phyloP scores from a whole-genome alignment of 2,888 invertebrate species.

The Lepidochitona cinerea region DNA sequence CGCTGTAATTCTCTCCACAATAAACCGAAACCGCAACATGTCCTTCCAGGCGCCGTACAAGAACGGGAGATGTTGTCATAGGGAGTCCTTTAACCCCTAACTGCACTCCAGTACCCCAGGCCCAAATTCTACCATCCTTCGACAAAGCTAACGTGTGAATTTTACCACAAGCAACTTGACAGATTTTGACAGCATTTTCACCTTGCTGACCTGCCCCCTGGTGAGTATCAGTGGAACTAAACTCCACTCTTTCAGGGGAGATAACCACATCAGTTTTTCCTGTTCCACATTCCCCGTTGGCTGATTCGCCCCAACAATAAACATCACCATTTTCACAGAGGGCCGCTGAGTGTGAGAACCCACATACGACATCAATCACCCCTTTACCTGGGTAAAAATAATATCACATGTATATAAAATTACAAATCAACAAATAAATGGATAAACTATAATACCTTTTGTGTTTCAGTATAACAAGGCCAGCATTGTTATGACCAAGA shows the following conservation, averaged over 20 bases:
- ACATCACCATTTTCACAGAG: constrained; percentile 57
- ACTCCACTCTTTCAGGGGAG: constrained; percentile 40
- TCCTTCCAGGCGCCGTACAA: constrained; percentile 48
- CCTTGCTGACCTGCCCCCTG: constrained; percentile 44
- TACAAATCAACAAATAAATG: no score
- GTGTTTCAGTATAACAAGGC: no score
- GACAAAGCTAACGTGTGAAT: constrained; percentile 64
- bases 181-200: constrained; percentile 31
- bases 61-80: constrained; percentile 39
- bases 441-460: no score
- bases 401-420: no score
- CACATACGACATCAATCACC: constrained; percentile 81
- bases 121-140: constrained; percentile 61
- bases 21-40: constrained; percentile 55
- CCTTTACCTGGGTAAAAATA: constrained; percentile 70
- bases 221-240: constrained; percentile 29
- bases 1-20: constrained; percentile 62
- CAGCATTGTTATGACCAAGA: no score
- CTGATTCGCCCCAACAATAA: constrained; percentile 68
- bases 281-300: constrained; percentile 78
- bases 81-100: constrained; percentile 35
- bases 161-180: constrained; percentile 58
- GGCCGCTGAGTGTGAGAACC: constrained; percentile 76
- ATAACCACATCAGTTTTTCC: constrained; percentile 64
- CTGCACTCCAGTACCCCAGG: constrained; percentile 66